phyloP scores from a whole-genome alignment of 2,888 invertebrate genomes.

The Spilosoma lubricipeda region DNA sequence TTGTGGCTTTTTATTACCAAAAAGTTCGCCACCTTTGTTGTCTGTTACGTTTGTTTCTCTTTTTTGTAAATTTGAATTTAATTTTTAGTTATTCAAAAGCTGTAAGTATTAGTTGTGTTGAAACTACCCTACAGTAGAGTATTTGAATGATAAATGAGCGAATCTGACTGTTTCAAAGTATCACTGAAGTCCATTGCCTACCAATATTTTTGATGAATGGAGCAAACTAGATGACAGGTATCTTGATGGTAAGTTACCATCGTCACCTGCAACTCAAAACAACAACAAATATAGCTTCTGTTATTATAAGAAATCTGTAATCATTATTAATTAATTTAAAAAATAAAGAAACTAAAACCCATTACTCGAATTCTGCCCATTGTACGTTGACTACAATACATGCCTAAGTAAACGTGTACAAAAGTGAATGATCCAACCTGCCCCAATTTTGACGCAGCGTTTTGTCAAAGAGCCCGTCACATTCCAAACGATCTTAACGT shows the following conservation, averaged over 20 bases:
- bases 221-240: background rate
- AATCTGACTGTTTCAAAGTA: background rate
- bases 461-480: conserved; percentile 32
- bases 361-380: conserved; percentile 6
- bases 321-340: background rate
- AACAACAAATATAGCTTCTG: background rate
- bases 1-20: background rate
- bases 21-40: background rate
- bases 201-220: background rate
- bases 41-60: background rate
- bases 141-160: background rate
- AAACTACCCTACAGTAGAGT: background rate
- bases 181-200: background rate
- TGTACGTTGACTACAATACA: conserved; percentile 14
- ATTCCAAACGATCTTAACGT: conserved; percentile 33
- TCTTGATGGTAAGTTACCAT: too few relatives aligned
- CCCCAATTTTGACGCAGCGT: conserved; percentile 24
- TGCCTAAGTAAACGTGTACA: conserved; percentile 11
- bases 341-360: background rate
- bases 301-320: background rate
- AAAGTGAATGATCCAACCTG: conserved; percentile 19
- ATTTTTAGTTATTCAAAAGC: background rate
- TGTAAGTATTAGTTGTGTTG: background rate
- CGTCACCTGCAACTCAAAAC: too few relatives aligned
- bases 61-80: background rate